A percentile compares a stretch with the other conserved stretches of the same genome.
Evolutionary conservation across 2,888 invertebrate genomes (phyloP).

Genomic region (Spatulosminthurus flaviceps): DNA sequence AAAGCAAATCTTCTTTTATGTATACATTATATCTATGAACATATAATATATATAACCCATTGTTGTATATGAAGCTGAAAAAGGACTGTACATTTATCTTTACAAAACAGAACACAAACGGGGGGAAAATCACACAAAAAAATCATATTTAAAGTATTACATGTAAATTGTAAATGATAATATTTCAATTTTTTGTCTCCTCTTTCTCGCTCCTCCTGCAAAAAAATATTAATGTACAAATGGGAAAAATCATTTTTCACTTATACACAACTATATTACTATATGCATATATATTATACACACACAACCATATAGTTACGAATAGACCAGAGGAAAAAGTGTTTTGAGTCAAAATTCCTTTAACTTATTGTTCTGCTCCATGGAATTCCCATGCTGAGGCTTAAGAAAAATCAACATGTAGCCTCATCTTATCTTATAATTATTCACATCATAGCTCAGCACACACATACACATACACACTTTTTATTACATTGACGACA

Average conservation of each 20-base stretch:
- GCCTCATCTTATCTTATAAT: background rate
- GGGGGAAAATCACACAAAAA: background rate
- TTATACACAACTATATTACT: background rate
- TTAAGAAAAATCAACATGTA: no score
- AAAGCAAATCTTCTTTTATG: slow-evolving; percentile 18
- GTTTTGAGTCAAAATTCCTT: background rate
- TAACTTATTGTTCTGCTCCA: background rate
- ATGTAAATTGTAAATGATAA: slow-evolving; percentile 31
- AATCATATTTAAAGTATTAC: background rate
- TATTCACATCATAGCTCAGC: background rate
- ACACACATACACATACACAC: background rate
- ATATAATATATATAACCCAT: background rate
- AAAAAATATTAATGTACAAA: slow-evolving; percentile 37
- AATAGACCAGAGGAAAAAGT: background rate
- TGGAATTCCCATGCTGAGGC: background rate
- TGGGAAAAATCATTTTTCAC: slow-evolving; percentile 27
- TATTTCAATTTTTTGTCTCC: slow-evolving; percentile 11
- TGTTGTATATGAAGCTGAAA: slow-evolving; percentile 11
- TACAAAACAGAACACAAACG: background rate
- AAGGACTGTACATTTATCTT: slow-evolving; percentile 16
- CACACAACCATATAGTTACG: no score
- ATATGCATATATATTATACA: background rate
- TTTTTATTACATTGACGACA: no score
- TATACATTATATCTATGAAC: background rate
- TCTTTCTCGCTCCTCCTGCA: no score